These are phyloP conservation scores for Barypeithes pellucidus DNA, from an alignment of 2,888 invertebrate genomes.

Conservation along the genomic window DNA sequence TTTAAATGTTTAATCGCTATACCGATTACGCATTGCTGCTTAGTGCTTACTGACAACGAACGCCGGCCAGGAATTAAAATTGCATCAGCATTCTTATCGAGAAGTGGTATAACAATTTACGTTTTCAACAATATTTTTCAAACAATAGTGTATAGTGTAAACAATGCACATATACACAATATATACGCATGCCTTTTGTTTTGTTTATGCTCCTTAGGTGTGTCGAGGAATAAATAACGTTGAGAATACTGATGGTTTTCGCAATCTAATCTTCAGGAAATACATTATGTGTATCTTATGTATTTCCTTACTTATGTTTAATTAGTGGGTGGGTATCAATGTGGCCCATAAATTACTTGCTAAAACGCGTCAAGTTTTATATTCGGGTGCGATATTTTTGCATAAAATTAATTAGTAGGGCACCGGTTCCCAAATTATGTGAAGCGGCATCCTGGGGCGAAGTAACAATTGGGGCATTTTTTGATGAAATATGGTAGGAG, in stretches of 20 bases:
- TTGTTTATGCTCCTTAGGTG: background rate
- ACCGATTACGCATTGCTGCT: conserved; percentile 35
- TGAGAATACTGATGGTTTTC: background rate
- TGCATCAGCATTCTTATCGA: conserved; percentile 35
- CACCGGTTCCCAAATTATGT: too few relatives aligned
- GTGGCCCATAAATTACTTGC: too few relatives aligned
- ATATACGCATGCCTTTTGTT: conserved; percentile 20
- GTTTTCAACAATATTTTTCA: conserved; percentile 31
- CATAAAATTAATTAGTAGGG: too few relatives aligned
- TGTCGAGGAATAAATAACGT: background rate
- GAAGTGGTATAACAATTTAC: conserved; percentile 47
- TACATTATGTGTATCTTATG: background rate
- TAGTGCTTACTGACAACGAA: conserved; percentile 29
- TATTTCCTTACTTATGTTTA: too few relatives aligned
- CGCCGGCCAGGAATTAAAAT: conserved; percentile 37
- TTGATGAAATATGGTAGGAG: too few relatives aligned
- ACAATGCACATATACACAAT: conserved; percentile 8
- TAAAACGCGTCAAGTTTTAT: too few relatives aligned
- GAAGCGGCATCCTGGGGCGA: too few relatives aligned
- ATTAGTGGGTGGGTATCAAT: too few relatives aligned
- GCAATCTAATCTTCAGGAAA: background rate
- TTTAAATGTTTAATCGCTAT: conserved; percentile 38
- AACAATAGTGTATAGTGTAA: conserved; percentile 19
- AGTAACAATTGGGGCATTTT: too few relatives aligned
- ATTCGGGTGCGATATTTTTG: too few relatives aligned